These are phyloP conservation scores for Rallus limicola DNA, from an alignment of 2,113 vertebrate genomes.

Conservation along the genomic window DNA sequence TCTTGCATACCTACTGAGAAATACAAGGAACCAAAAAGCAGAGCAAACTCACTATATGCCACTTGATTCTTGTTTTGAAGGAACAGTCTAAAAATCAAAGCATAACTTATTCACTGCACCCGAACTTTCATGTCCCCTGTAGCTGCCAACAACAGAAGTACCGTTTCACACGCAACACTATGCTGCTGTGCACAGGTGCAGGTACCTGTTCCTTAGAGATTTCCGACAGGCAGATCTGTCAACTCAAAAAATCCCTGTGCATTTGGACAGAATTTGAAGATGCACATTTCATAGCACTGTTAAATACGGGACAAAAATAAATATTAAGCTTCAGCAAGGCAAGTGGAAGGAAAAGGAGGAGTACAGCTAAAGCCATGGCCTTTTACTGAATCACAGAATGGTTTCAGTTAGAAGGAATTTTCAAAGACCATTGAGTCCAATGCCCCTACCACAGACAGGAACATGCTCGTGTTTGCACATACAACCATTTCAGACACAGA, in stretches of 20 bases:
- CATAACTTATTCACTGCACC: neutral
- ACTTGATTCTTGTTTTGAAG: neutral
- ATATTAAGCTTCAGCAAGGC: neutral
- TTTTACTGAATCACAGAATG: neutral
- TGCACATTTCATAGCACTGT: neutral
- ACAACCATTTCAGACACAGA: neutral
- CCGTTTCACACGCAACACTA: neutral
- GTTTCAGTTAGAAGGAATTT: neutral
- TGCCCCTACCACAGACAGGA: rapidly evolving
- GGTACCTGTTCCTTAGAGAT: neutral
- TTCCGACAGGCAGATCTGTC: neutral
- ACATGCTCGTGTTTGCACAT: neutral
- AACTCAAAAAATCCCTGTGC: rapidly evolving
- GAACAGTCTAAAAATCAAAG: neutral
- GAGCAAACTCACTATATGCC: neutral
- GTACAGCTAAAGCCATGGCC: neutral
- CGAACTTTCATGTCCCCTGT: neutral
- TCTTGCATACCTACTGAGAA: neutral
- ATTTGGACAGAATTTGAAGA: neutral
- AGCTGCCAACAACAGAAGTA: neutral
- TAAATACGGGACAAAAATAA: neutral
- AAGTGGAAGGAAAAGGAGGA: neutral
- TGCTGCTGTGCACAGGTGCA: neutral
- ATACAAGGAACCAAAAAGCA: neutral
- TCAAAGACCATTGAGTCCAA: neutral